Base-by-base conservation (phyloP, 2,113 vertebrate species). In the Mormyrus iriodes region DNA sequence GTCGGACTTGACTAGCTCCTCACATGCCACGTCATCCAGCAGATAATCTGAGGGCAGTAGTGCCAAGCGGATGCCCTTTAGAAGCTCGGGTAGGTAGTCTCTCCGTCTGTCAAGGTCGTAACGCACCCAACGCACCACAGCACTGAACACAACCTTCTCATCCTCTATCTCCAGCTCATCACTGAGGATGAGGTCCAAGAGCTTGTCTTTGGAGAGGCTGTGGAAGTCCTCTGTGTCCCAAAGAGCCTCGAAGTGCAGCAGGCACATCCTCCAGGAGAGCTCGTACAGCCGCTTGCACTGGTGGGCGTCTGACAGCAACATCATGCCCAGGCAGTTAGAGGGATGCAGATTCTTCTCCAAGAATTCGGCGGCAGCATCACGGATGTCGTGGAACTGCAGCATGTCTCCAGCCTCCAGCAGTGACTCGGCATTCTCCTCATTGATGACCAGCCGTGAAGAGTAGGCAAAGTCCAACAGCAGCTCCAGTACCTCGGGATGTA, bases 111-210 rank as follows among this genome's bases (percentile, higher is more conserved):
- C 97, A 73, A 96, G 90, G 91, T 98, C 96, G 0, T 97, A 96
- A 42, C 95, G 96, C 53, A 98, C 97, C 98, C 98, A 99, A 87
- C 97, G 97, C 85, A 99, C 95, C 69, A 98, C 94, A 2, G 98
- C 97, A 79, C 95, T 95, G 46, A 98, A 97, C 89, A 98, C 98
- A 4, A 97, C 96, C 73, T 97, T 96, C 90, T 99, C 98, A 4
- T 99, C 98, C 91, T 99, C 98, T 0, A 97, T 96, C 94, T 99
- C 98, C 92, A 99, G 95, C 93, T 99, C 98, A 1, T 99, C 98
- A 0, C 98, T 99, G 27, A 97, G 97, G 90, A 98, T 96, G 90
- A 99, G 95, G 90, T 97, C 97, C 88, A 98, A 93, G 92, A 99
- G 94, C 31, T 96, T 97, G 90, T 98, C 97, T 94, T 97, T 97